These are phyloP conservation scores for Saccostrea cuccullata DNA, from an alignment of 1,140 invertebrate species.

Conservation along the genomic window DNA sequence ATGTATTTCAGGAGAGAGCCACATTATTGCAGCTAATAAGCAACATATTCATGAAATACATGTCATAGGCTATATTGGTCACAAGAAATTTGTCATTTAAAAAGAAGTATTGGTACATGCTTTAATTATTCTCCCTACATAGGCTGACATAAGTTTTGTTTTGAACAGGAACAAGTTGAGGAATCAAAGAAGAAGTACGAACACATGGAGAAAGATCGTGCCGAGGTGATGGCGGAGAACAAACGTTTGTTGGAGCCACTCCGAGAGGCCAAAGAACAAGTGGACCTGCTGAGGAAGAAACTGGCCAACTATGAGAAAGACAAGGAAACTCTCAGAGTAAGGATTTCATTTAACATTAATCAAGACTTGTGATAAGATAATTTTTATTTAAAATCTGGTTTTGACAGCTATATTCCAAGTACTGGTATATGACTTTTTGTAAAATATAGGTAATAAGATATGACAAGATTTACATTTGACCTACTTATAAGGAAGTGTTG, in stretches of 20 bases:
- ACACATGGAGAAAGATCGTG: slow-evolving; percentile 85
- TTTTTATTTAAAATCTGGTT: too few relatives aligned
- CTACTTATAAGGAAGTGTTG: too few relatives aligned
- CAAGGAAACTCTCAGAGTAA: slow-evolving; percentile 82
- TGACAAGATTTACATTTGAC: too few relatives aligned
- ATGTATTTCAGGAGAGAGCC: too few relatives aligned
- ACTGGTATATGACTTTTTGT: too few relatives aligned
- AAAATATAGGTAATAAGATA: too few relatives aligned
- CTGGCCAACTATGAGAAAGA: slow-evolving; percentile 90
- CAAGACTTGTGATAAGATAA: not conserved
- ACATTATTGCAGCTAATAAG: too few relatives aligned
- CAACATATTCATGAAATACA: too few relatives aligned
- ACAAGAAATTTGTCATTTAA: not conserved
- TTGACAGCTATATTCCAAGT: too few relatives aligned
- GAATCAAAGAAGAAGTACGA: slow-evolving; percentile 89
- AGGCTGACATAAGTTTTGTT: not conserved
- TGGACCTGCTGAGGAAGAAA: slow-evolving; percentile 85
- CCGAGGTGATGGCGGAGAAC: slow-evolving; percentile 85
- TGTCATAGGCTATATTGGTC: too few relatives aligned
- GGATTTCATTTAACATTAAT: slow-evolving; percentile 26
- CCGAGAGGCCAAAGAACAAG: slow-evolving; percentile 84
- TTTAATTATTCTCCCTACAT: not conserved
- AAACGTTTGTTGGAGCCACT: slow-evolving; percentile 86
- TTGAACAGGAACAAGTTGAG: slow-evolving; percentile 88
- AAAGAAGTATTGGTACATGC: not conserved